Base-by-base conservation (phyloP, 2,888 invertebrate genomes). In the Zygothrica quintamaculata region DNA sequence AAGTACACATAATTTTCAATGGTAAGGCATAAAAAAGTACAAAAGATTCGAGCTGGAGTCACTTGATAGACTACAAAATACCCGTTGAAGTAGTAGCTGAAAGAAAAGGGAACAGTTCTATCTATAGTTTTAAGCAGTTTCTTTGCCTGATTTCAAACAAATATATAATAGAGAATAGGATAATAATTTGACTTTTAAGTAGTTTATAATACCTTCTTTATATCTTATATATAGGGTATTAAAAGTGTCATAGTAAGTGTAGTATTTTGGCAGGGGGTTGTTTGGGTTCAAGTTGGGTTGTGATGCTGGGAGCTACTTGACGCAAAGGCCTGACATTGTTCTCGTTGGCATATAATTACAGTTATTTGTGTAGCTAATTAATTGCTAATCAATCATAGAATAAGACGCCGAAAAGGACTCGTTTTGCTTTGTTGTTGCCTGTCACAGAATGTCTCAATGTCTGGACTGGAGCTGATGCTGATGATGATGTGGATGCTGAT, bases 311-410 rank as follows among this genome's bases (percentile, higher is more conserved):
- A 50, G 51, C 18, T 22, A 65, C 62, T 72, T 84, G 80, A 77
- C 80, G 73, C 53, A 76, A 64, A 59, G 64, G 77, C 69, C 58
- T 58, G 62, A 78, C 79, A 75, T 70, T 71, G 78, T 80, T 79
- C 67, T 50, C 62, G 62, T 50, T 79, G 74, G 77, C 85, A 77
- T 85, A 84, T 89, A 89, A 88, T 88, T 89, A 88, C 80, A 79
- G 77, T 84, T 88, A 88, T 88, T 88, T 89, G 89, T 89, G 87
- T 78, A 88, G 88, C 88, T 89, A 89, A 89, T 89, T 90, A 90
- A 89, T 89, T 89, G 90, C 90, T 86, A 89, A 89, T 90, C 89
- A 89, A 89, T 89, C 89, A 89, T 89, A 78, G 87, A 73, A 46
- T 55, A 66, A 72, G 72, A 65, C 48, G 48, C 62, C 72, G 37